Evolutionary conservation across 2,797 vertebrate genomes (phyloP).

Genomic region (Esox masquinongy): DNA sequence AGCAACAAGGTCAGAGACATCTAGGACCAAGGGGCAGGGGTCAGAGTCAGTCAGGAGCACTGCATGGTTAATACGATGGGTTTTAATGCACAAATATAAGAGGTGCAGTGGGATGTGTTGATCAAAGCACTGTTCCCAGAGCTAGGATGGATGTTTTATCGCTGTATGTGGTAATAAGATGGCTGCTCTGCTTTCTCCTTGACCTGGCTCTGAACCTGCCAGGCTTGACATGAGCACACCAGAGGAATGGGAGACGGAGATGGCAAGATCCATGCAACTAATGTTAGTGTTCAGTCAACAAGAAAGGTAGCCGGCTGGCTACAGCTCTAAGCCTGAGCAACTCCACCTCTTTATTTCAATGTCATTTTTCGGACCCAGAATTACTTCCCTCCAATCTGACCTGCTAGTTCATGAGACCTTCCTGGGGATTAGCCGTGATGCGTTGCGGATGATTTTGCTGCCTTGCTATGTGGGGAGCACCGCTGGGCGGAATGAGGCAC

Average conservation of each 20-base stretch:
- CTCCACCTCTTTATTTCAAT: conserved; percentile 55
- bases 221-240: conserved; percentile 46
- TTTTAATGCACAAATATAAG: conserved; percentile 10
- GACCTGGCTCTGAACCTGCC: conserved; percentile 65
- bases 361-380: conserved; percentile 30
- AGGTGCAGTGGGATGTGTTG: conserved; percentile 29
- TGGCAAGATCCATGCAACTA: conserved; percentile 36
- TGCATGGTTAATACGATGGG: neutral
- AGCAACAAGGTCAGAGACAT: neutral
- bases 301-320: conserved; percentile 33
- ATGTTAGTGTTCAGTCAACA: conserved; percentile 57
- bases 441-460: conserved; percentile 62
- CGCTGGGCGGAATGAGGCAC: conserved; percentile 61
- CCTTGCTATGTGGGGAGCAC: conserved; percentile 56
- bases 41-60: neutral
- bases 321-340: conserved; percentile 27
- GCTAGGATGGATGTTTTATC: conserved; percentile 57
- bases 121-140: conserved; percentile 24
- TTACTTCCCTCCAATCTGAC: conserved; percentile 41
- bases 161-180: conserved; percentile 57
- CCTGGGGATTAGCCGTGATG: conserved; percentile 53
- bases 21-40: neutral
- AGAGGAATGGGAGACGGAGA: conserved; percentile 42
- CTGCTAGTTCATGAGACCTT: conserved; percentile 47
- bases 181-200: conserved; percentile 57